Evolutionary conservation across 2,888 invertebrate species (phyloP).

Genomic region (Ametastegia equiseti): DNA sequence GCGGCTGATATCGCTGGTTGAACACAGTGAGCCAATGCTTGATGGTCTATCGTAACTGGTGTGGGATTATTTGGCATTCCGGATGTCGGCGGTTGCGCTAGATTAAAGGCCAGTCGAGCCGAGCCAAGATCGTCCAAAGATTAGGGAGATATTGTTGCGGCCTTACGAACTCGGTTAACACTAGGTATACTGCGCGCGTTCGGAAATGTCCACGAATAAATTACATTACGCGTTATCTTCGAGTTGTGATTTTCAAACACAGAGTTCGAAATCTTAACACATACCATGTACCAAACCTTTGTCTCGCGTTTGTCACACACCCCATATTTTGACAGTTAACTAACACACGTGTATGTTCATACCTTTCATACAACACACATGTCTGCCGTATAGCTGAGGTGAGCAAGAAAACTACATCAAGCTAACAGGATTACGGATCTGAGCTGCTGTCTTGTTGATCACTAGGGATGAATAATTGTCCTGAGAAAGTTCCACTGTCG

Average conservation of each 20-base stretch:
- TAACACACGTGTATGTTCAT: background rate
- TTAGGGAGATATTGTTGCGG: constrained; percentile 36
- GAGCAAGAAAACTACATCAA: constrained; percentile 10
- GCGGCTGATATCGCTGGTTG: constrained; percentile 28
- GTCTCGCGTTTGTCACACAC: background rate
- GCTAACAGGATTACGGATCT: background rate
- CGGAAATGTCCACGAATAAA: constrained; percentile 11
- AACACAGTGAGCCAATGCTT: constrained; percentile 20
- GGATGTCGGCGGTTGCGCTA: constrained; percentile 59
- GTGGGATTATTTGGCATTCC: constrained; percentile 61
- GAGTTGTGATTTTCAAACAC: background rate
- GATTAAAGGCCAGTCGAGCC: constrained; percentile 60
- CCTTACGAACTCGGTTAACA: constrained; percentile 16
- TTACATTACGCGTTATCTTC: constrained; percentile 24
- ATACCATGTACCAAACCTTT: background rate
- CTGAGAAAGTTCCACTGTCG: background rate
- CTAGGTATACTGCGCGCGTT: constrained; percentile 22
- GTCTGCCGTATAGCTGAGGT: background rate
- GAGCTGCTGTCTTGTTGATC: constrained; percentile 17
- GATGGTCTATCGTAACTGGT: constrained; percentile 30
- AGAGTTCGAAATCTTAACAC: background rate
- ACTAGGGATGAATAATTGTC: constrained; percentile 28
- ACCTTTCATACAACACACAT: background rate
- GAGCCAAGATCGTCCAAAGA: constrained; percentile 51
- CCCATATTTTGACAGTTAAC: background rate